A percentile compares a stretch with the other conserved stretches of the same genome.
Evolutionary conservation across 2,888 invertebrate species (phyloP).

Genomic region (Chorisops tibialis): DNA sequence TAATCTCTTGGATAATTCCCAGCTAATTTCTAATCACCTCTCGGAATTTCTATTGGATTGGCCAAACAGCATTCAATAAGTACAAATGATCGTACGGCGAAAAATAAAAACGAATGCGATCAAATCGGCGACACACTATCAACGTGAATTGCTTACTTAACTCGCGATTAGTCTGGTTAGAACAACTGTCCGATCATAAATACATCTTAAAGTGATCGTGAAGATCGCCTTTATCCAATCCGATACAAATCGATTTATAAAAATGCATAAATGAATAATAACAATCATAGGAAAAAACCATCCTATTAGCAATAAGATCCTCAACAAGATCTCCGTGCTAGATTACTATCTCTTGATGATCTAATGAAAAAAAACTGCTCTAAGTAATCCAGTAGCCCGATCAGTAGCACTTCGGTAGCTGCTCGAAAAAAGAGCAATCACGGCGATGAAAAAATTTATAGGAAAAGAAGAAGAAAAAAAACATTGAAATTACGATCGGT

Average conservation of each 20-base stretch:
- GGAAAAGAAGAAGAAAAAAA: neutral
- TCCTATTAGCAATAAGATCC: neutral
- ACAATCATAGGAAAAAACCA: slow-evolving; percentile 27
- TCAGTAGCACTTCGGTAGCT: slow-evolving; percentile 9
- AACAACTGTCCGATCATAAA: no score
- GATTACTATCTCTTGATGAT: neutral
- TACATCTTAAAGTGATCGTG: no score
- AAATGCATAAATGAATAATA: slow-evolving; percentile 41
- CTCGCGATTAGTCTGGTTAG: slow-evolving; percentile 8
- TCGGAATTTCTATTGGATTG: slow-evolving; percentile 19
- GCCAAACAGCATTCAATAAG: slow-evolving; percentile 16
- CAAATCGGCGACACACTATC: slow-evolving; percentile 25
- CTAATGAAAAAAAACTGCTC: neutral
- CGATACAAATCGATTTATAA: slow-evolving; percentile 38
- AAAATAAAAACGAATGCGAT: slow-evolving; percentile 9
- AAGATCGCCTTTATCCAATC: neutral
- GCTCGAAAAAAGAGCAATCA: no score
- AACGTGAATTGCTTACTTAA: slow-evolving; percentile 26
- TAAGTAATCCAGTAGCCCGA: slow-evolving; percentile 7
- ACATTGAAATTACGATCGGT: neutral
- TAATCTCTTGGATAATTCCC: slow-evolving; percentile 25
- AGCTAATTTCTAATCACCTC: slow-evolving; percentile 25
- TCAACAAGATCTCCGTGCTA: slow-evolving; percentile 6
- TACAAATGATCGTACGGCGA: slow-evolving; percentile 11
- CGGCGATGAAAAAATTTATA: no score